Evolutionary conservation across 2,113 vertebrate species (phyloP).

Genomic region (Menidia beryllina): DNA sequence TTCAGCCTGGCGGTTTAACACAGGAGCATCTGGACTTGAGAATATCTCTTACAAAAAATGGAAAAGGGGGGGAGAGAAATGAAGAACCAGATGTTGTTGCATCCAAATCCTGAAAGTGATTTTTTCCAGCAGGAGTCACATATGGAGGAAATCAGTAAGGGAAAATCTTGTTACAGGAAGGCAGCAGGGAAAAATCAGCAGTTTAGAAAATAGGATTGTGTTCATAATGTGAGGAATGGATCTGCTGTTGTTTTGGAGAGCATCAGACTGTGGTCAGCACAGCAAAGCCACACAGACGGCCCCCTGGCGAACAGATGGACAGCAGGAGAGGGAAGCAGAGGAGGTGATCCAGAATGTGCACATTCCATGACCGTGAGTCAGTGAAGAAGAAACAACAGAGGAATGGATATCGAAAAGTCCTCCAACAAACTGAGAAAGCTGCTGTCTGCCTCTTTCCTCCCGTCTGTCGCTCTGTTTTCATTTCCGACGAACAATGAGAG

Average conservation of each 20-base stretch:
- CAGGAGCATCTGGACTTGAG: conserved; percentile 7
- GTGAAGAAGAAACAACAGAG: conserved; percentile 47
- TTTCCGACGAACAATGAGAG: conserved; percentile 19
- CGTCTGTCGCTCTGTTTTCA: conserved; percentile 26
- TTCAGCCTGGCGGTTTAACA: background rate
- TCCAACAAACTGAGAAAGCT: conserved; percentile 11
- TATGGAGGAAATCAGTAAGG: conserved; percentile 40
- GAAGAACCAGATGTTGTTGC: background rate
- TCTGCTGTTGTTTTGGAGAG: conserved; percentile 57
- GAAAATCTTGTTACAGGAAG: conserved; percentile 46
- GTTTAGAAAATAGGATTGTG: conserved; percentile 64
- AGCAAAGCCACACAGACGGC: conserved; percentile 41
- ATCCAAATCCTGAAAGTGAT: conserved; percentile 9
- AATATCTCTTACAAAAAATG: conserved; percentile 2
- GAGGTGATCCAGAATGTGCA: conserved; percentile 53
- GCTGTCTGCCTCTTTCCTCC: conserved; percentile 24
- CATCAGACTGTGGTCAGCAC: conserved; percentile 54
- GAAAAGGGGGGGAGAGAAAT: background rate
- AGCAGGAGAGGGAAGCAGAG: conserved; percentile 42
- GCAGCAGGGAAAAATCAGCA: conserved; percentile 47
- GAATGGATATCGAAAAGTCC: conserved; percentile 31
- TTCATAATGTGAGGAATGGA: conserved; percentile 34
- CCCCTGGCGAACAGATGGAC: conserved; percentile 62
- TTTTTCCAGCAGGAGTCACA: conserved; percentile 18
- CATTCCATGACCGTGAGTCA: conserved; percentile 35